phyloP scores from a whole-genome alignment of 1,140 invertebrate genomes.

The Scaptomyza pallida region DNA sequence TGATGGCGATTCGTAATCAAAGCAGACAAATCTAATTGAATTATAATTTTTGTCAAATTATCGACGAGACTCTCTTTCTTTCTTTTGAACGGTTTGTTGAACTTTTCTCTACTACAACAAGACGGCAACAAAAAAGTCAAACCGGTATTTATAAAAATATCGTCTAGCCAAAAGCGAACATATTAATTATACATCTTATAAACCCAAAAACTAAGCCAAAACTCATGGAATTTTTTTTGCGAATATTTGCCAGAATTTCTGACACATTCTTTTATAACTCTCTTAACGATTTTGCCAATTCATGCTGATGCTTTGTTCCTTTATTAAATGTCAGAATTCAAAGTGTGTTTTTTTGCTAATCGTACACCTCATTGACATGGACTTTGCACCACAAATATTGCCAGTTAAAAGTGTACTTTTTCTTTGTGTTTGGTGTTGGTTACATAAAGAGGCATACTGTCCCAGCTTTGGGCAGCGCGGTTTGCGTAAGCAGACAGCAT shows the following conservation, averaged over 20 bases:
- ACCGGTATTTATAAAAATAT: conserved; percentile 60
- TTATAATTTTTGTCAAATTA: conserved; percentile 32
- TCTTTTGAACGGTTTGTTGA: conserved; percentile 63
- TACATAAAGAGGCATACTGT: conserved; percentile 58
- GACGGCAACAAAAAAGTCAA: conserved; percentile 22
- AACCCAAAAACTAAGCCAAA: conserved; percentile 14
- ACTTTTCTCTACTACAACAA: conserved; percentile 38
- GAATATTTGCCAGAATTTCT: background rate
- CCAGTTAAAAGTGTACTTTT: conserved; percentile 44
- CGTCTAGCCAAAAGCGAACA: conserved; percentile 35
- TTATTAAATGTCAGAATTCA: conserved; percentile 51
- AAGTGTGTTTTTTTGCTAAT: conserved; percentile 17
- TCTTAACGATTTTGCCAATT: conserved; percentile 47
- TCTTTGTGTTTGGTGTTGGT: conserved; percentile 43
- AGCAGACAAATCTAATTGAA: conserved; percentile 7
- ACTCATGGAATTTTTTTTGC: conserved; percentile 32
- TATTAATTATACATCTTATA: conserved; percentile 40
- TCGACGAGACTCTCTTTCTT: conserved; percentile 1
- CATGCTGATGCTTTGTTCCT: conserved; percentile 62
- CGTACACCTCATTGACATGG: conserved; percentile 17
- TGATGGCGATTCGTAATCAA: conserved; percentile 52
- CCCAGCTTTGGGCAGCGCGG: conserved; percentile 26
- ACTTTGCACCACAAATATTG: conserved; percentile 58
- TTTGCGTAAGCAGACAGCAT: conserved; percentile 68
- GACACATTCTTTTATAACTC: background rate